Base-by-base conservation (phyloP, 2,888 invertebrate species). In the Chrysomela aeneicollis region DNA sequence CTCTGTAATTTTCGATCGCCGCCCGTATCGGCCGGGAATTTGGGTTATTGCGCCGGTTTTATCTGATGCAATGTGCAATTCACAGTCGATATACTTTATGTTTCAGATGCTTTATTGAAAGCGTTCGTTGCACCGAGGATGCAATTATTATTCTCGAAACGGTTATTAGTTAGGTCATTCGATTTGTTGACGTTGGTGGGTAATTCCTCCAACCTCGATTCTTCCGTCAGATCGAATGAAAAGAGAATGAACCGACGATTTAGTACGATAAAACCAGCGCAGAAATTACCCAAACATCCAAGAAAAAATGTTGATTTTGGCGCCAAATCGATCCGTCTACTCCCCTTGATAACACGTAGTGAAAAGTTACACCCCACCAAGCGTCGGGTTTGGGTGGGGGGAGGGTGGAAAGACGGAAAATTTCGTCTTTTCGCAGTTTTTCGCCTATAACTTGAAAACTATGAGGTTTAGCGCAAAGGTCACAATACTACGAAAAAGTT, bases 31-130 rank as follows among this genome's bases (percentile, higher is more conserved):
- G 46, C 30, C 17, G 17, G 46, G 57, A 57, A 57, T 57, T 42
- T 57, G 57, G 57, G 57, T 57, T 57, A 57, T 21, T 57, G 57
- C 57, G 57, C 46, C 46, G 57, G 42, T 57, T 46, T 57, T 46
- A 57, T 46, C 46, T 57, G 57, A 57, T 57, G 57, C 47, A 57
- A 57, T 32, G 26, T 57, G 17, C 57, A 57, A 22, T 47, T 26
- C 26, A 26, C 26, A 6, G 57, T 17, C 57, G 18, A 46, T 57
- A 57, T 57, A 47, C 32, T 57, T 57, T 17, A 57, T 57, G 57
- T 57, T 57, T 26, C 15, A 57, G 42, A 42, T 42, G 42, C 46
- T 57, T 57, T 57, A 57, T 46, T 57, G 21, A 46, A 57, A 42
- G 42, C 42, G 42, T 15, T 57, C 57, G 57, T 47, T 57, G 46